Percentiles rank a stretch among this genome's conserved stretches.
phyloP scores from a whole-genome alignment of 1,140 invertebrate species.

The Zaprionus tsacasi region DNA sequence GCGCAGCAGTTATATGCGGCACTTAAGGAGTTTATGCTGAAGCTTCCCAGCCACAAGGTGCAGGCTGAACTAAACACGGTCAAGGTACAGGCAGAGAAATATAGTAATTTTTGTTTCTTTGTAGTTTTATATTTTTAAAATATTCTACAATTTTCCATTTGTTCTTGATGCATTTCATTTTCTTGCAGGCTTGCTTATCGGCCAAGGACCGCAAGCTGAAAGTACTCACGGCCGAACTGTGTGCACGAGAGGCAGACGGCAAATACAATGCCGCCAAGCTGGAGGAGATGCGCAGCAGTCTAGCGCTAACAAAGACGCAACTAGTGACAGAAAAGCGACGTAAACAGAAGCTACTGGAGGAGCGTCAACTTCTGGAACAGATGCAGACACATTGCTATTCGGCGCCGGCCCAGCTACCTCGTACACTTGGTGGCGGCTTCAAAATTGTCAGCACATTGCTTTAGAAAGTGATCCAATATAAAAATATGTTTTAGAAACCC shows the following conservation, averaged over 20 bases:
- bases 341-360: conserved; percentile 80
- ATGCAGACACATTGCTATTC: conserved; percentile 79
- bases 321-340: conserved; percentile 76
- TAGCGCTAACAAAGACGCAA: conserved; percentile 70
- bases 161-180: not conserved
- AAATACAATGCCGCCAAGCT: conserved; percentile 59
- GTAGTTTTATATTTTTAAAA: conserved; percentile 5
- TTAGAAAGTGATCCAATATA: conserved; percentile 19
- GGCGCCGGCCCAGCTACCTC: conserved; percentile 67
- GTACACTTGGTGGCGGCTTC: conserved; percentile 72
- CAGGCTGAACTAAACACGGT: conserved; percentile 74
- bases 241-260: conserved; percentile 67
- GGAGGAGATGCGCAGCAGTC: conserved; percentile 64
- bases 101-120: not conserved
- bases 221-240: conserved; percentile 74
- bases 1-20: conserved; percentile 75
- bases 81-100: conserved; percentile 39
- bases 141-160: conserved; percentile 15
- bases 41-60: conserved; percentile 79
- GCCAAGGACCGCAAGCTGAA: conserved; percentile 79
- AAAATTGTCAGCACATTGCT: conserved; percentile 68
- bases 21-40: conserved; percentile 79
- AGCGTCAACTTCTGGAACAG: conserved; percentile 69
- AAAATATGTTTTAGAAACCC: not conserved
- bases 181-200: conserved; percentile 56